A percentile compares a stretch with the other conserved stretches of the same genome.
Evolutionary conservation across 2,113 vertebrate genomes (phyloP).

Genomic region (Lichenostomus cassidix): DNA sequence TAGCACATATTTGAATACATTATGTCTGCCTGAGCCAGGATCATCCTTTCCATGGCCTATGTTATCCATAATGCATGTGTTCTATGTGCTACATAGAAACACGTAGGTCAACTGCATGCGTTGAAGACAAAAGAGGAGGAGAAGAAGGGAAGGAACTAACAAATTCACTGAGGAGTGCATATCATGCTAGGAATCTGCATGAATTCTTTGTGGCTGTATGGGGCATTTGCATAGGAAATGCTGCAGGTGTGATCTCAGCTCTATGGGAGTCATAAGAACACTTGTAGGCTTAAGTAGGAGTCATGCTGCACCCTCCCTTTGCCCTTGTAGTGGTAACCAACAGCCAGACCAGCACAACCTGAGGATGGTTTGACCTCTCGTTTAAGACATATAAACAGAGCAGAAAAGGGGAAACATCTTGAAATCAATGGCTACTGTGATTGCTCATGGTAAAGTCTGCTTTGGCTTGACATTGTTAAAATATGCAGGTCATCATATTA

Average conservation of each 20-base stretch:
- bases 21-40: slow-evolving; percentile 23
- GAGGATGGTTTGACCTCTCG: neutral
- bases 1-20: slow-evolving; percentile 4
- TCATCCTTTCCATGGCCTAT: neutral
- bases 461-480: neutral
- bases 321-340: neutral
- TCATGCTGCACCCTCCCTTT: neutral
- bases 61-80: slow-evolving; percentile 17
- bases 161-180: neutral
- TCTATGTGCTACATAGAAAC: slow-evolving; percentile 29
- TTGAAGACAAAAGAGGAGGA: neutral
- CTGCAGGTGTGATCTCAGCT: neutral
- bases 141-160: neutral
- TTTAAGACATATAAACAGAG: neutral
- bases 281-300: neutral
- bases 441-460: neutral
- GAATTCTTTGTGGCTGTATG: slow-evolving; percentile 1
- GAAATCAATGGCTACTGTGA: neutral
- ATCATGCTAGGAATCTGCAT: neutral
- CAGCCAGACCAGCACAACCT: neutral
- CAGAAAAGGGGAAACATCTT: neutral
- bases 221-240: neutral
- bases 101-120: neutral
- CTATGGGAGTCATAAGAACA: neutral
- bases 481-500: neutral